phyloP scores from a whole-genome alignment of 2,888 invertebrate species.

The Trisateles emortualis region DNA sequence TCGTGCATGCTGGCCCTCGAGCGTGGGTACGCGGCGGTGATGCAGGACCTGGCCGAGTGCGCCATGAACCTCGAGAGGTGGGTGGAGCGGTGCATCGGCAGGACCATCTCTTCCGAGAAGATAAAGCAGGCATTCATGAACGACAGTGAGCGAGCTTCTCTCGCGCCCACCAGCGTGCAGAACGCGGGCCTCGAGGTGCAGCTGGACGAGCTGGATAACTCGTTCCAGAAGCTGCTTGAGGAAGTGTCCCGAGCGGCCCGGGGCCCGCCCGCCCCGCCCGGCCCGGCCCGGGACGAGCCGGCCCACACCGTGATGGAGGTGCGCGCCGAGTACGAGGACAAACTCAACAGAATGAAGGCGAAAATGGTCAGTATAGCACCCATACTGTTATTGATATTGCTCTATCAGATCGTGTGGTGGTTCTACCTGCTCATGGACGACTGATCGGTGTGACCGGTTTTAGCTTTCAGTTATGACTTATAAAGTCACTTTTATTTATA shows the following conservation, averaged over 20 bases:
- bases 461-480: conserved; percentile 58
- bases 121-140: conserved; percentile 74
- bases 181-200: conserved; percentile 75
- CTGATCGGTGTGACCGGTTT: conserved; percentile 58
- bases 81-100: conserved; percentile 71
- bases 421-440: conserved; percentile 76
- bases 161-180: conserved; percentile 65
- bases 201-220: conserved; percentile 74
- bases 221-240: conserved; percentile 73
- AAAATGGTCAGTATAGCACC: conserved; percentile 91
- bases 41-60: conserved; percentile 77
- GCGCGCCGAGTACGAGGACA: conserved; percentile 90
- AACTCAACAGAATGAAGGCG: conserved; percentile 92
- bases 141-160: conserved; percentile 62
- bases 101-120: conserved; percentile 72
- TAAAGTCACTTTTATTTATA: conserved; percentile 59
- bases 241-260: conserved; percentile 66
- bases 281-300: conserved; percentile 58
- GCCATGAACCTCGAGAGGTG: conserved; percentile 76
- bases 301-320: conserved; percentile 83
- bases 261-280: conserved; percentile 13
- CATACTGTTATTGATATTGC: conserved; percentile 77
- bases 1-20: conserved; percentile 69
- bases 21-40: conserved; percentile 72
- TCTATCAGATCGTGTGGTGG: conserved; percentile 84